Evolutionary conservation across 2,888 invertebrate species (phyloP).

Genomic region (Schizotus pectinicornis): DNA sequence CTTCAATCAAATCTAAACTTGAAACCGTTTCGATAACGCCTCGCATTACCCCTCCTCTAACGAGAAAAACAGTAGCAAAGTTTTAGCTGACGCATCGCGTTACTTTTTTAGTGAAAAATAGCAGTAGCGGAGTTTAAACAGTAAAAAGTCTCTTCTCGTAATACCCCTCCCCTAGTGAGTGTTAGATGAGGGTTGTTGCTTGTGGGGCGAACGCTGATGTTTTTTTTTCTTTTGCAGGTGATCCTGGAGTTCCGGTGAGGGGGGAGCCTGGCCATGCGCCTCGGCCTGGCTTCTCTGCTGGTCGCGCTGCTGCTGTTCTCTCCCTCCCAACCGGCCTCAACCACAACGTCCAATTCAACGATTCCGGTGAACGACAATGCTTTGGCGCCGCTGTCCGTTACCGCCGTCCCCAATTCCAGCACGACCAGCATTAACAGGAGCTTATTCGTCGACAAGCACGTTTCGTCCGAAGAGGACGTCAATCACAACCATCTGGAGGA

Average conservation of each 20-base stretch:
- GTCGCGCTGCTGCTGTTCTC: slow-evolving; percentile 58
- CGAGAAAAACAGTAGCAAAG: no score
- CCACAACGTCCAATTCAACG: slow-evolving; percentile 19
- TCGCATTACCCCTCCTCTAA: no score
- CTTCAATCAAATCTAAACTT: no score
- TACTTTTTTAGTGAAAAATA: no score
- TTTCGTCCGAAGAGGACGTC: slow-evolving; percentile 18
- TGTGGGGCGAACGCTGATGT: neutral
- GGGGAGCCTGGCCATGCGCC: slow-evolving; percentile 67
- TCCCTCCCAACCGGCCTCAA: slow-evolving; percentile 33
- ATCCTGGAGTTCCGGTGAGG: slow-evolving; percentile 55
- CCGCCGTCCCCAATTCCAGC: slow-evolving; percentile 7
- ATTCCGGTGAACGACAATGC: slow-evolving; percentile 27
- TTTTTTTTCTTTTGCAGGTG: slow-evolving; percentile 43
- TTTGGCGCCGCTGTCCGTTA: slow-evolving; percentile 13
- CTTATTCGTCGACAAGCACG: neutral
- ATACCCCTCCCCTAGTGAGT: no score
- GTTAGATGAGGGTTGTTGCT: neutral
- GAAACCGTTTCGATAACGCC: no score
- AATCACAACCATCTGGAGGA: slow-evolving; percentile 18
- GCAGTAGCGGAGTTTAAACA: no score
- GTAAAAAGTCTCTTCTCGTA: no score
- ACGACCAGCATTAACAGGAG: slow-evolving; percentile 20
- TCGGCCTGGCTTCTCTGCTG: slow-evolving; percentile 63
- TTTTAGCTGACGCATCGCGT: no score